Evolutionary conservation across 2,797 vertebrate species (phyloP), one percentile per base, ranked within the genome.

Genomic region (Chiloscyllium punctatum): DNA sequence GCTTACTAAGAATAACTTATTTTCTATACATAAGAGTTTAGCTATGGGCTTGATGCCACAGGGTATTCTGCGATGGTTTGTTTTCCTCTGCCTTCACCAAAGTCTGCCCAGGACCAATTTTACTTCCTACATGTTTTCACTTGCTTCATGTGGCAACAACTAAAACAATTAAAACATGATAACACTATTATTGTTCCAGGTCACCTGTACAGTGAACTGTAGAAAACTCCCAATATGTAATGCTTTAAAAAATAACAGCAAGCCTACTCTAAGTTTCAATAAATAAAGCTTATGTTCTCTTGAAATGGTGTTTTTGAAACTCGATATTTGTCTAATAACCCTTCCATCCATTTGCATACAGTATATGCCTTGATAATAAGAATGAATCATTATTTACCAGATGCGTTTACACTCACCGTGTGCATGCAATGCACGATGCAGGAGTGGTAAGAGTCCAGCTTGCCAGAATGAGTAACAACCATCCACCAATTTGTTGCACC

Each of bases 401-500:
- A 42, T 69, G 33, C 42, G 16, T 71, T 48, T 82, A 51, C 30
- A 95, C 96, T 97, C 96, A 99, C 99, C 99, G 97, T 98, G 98
- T 96, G 98, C 98, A 0, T 98, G 98, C 95, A 99, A 98, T 0
- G 99, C 98, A 0, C 98, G 97, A 97, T 99, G 99, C 53, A 99
- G 98, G 0, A 99, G 98, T 0, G 99, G 99, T 96, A 99, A 97
- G 90, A 99, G 97, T 30, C 99, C 99, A 0, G 99, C 99, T 97
- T 99, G 99, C 99, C 99, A 99, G 97, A 99, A 99, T 37, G 99
- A 99, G 97, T 99, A 99, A 97, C 99, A 99, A 95, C 99, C 99
- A 0, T 99, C 99, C 97, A 99, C 99, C 97, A 99, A 97, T 97
- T 99, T 99, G 96, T 99, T 99, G 96, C 99, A 99, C 96, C 99